phyloP scores from a whole-genome alignment of 1,140 invertebrate genomes.

The Sweltsa coloradensis region DNA sequence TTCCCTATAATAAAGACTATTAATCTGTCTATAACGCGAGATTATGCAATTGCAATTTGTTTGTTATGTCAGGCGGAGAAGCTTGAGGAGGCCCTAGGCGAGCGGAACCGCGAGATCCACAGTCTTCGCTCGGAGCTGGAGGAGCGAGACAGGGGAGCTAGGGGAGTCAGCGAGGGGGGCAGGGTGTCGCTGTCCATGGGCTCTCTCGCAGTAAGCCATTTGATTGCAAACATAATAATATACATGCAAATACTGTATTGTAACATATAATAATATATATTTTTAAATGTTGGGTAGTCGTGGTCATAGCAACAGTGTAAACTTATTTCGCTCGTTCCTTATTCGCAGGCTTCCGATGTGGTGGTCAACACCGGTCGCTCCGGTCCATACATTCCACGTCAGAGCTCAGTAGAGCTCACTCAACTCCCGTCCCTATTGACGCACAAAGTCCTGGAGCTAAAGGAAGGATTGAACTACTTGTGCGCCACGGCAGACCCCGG shows the following conservation, averaged over 20 bases:
- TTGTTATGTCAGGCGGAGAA: constrained; percentile 32
- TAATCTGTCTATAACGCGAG: too few species aligned
- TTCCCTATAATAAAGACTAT: too few species aligned
- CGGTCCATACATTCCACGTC: too few species aligned
- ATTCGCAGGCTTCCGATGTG: too few species aligned
- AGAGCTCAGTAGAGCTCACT: constrained; percentile 17
- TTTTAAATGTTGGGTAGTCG: too few species aligned
- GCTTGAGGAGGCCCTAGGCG: constrained; percentile 24
- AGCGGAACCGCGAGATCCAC: constrained; percentile 21
- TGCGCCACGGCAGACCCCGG: constrained; percentile 23
- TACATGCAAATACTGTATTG: too few species aligned
- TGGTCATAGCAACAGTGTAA: too few species aligned
- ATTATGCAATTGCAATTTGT: too few species aligned
- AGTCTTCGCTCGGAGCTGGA: constrained; percentile 12
- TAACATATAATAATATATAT: too few species aligned
- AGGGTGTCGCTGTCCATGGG: constrained; percentile 10
- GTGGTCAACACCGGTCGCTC: too few species aligned
- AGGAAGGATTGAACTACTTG: constrained; percentile 25
- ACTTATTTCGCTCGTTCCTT: too few species aligned
- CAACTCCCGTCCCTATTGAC: constrained; percentile 18
- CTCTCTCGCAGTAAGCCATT: constrained; percentile 7
- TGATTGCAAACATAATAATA: not conserved
- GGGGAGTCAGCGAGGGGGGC: constrained; percentile 6
- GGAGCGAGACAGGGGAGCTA: not conserved
- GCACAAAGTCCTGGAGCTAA: constrained; percentile 29